phyloP scores from a whole-genome alignment of 2,888 invertebrate species.

The Stratiomys singularior region DNA sequence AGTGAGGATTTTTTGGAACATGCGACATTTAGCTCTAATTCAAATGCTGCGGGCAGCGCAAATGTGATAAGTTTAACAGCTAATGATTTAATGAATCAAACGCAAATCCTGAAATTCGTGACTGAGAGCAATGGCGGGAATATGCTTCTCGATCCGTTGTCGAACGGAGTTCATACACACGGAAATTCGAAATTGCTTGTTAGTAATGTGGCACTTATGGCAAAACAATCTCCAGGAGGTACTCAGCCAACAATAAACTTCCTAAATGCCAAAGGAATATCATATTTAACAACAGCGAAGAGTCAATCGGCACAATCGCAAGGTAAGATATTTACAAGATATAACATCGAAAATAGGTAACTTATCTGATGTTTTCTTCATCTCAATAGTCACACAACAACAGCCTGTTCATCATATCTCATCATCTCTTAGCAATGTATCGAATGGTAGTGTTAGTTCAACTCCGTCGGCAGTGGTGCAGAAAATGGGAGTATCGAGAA shows the following conservation, averaged over 20 bases:
- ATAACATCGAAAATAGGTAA: no score
- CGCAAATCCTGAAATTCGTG: slow-evolving; percentile 64
- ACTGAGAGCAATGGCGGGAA: slow-evolving; percentile 63
- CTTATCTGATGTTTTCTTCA: neutral
- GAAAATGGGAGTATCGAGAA: slow-evolving; percentile 59
- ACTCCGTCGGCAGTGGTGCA: slow-evolving; percentile 17
- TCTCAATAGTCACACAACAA: slow-evolving; percentile 35
- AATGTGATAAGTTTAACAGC: slow-evolving; percentile 52
- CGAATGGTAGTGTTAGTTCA: slow-evolving; percentile 39
- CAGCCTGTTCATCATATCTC: slow-evolving; percentile 40
- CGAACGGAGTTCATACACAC: slow-evolving; percentile 47
- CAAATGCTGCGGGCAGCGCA: slow-evolving; percentile 30
- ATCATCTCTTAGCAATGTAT: slow-evolving; percentile 45
- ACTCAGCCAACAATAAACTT: slow-evolving; percentile 59
- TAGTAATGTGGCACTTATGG: slow-evolving; percentile 63
- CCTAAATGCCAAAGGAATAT: slow-evolving; percentile 58
- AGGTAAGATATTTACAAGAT: slow-evolving; percentile 19
- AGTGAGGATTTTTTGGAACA: slow-evolving; percentile 59
- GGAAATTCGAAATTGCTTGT: slow-evolving; percentile 61
- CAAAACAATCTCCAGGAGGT: slow-evolving; percentile 53
- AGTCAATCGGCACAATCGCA: slow-evolving; percentile 5
- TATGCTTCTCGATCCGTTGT: slow-evolving; percentile 61
- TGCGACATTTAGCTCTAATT: slow-evolving; percentile 43
- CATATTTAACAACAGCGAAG: slow-evolving; percentile 60
- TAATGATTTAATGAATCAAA: slow-evolving; percentile 61